Base-by-base conservation (phyloP, 2,888 invertebrate species). In the Trachelus stipa region DNA sequence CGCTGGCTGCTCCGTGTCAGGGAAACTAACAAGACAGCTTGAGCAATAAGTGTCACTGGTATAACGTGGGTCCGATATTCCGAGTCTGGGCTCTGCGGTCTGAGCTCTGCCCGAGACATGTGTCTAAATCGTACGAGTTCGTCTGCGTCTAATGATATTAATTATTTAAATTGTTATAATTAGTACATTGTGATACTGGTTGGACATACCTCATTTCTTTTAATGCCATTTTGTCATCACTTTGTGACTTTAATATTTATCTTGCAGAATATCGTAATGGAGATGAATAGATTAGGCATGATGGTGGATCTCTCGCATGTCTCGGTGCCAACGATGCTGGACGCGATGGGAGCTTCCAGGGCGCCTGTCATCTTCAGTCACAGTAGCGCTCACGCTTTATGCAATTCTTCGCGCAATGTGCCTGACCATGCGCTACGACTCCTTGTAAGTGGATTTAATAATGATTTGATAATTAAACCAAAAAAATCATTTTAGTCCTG, bases 221-320 rank as follows among this genome's bases (percentile, higher is more conserved):
- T 23, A 1, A 23, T 56, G 23, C 9, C 23, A 56, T 2, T 23
- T 1, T 6, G 6, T 23, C 6, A 6, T 40, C 15, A 40, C 40
- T 40, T 40, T 23, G 4, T 15, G 23, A 56, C 23, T 23, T 56
- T 6, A 56, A 23, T 56, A 56, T 56, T 56, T 71, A 30, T 82
- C 80, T 89, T 89, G 73, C 90, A 93, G 91, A 92, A 93, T 80
- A 92, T 94, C 81, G 92, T 94, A n/a, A 89, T 89, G 79, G 94
- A 94, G 90, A 94, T 94, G 94, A 94, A 94, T 88, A 92, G 94
- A 77, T 91, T 94, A 69, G 94, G 94, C 34, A 94, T 94, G 93
- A 91, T 94, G 88, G 93, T 94, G 78, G 94, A 94, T 85, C 88
- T 93, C 76, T 92, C 93, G 34, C 93, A 94, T 88, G 94, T 94